Evolutionary conservation across 2,113 vertebrate species (phyloP).

Genomic region (Phocoena phocoena): DNA sequence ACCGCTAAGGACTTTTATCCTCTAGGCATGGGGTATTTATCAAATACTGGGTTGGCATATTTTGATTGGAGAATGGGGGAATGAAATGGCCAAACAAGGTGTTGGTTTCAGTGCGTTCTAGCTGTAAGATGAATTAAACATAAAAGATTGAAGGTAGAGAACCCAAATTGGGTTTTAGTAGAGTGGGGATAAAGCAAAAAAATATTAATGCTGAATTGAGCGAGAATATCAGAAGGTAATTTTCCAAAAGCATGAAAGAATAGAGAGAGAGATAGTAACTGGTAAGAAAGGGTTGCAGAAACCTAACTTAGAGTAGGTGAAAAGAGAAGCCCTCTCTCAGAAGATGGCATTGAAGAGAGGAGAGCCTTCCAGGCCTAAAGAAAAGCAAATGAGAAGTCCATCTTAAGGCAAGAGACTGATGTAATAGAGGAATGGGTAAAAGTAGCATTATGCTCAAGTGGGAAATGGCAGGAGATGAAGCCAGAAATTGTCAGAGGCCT

Average conservation of each 20-base stretch:
- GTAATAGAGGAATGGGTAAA: background rate
- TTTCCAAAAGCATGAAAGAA: background rate
- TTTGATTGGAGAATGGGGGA: background rate
- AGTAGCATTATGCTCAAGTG: background rate
- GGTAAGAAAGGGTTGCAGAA: background rate
- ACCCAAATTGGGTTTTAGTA: background rate
- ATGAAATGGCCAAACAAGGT: background rate
- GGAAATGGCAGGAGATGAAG: background rate
- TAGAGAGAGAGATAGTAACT: background rate
- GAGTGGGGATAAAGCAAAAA: background rate
- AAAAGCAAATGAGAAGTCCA: background rate
- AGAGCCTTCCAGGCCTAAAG: background rate
- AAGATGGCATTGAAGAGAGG: background rate
- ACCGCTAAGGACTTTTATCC: background rate
- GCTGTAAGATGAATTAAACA: background rate
- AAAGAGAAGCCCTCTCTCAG: background rate
- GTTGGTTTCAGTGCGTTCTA: background rate
- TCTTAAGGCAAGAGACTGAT: no score
- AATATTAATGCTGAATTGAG: background rate
- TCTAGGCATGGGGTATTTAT: background rate
- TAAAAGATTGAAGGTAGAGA: background rate
- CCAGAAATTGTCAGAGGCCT: background rate
- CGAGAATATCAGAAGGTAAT: background rate
- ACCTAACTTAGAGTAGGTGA: background rate
- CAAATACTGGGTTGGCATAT: background rate